Evolutionary conservation across 1,140 invertebrate species (phyloP).

Genomic region (Anagrus nilaparvatae): DNA sequence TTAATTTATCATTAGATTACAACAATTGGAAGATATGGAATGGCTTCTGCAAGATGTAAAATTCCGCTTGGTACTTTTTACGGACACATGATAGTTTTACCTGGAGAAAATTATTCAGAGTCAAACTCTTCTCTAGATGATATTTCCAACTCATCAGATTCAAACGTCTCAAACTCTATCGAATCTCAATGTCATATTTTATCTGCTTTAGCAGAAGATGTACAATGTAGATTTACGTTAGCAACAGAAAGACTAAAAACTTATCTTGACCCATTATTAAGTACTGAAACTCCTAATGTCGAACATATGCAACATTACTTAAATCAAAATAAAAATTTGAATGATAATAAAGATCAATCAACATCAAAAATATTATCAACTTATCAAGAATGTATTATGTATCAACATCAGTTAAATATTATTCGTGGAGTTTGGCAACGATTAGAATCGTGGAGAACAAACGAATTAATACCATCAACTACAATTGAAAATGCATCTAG

Average conservation of each 20-base stretch:
- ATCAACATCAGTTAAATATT: conserved; percentile 71
- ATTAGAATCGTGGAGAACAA: conserved; percentile 47
- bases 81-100: conserved; percentile 72
- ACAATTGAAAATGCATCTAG: conserved; percentile 51
- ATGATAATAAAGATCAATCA: conserved; percentile 50
- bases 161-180: conserved; percentile 36
- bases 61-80: conserved; percentile 89
- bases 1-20: conserved; percentile 50
- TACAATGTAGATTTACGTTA: conserved; percentile 69
- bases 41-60: conserved; percentile 78
- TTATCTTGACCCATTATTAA: conserved; percentile 61
- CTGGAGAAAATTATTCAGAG: conserved; percentile 53
- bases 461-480: conserved; percentile 31
- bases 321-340: conserved; percentile 41
- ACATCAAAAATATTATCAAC: conserved; percentile 60
- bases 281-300: conserved; percentile 65
- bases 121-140: conserved; percentile 30
- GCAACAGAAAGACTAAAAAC: conserved; percentile 71
- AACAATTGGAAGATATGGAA: conserved; percentile 80
- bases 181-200: conserved; percentile 47
- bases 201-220: conserved; percentile 60
- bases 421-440: conserved; percentile 61
- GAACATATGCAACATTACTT: conserved; percentile 72
- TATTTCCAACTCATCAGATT: conserved; percentile 29
- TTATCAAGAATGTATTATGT: conserved; percentile 73